Conservation (phyloP, 1,140 invertebrate genomes). For the Papilio dardanus region DNA sequence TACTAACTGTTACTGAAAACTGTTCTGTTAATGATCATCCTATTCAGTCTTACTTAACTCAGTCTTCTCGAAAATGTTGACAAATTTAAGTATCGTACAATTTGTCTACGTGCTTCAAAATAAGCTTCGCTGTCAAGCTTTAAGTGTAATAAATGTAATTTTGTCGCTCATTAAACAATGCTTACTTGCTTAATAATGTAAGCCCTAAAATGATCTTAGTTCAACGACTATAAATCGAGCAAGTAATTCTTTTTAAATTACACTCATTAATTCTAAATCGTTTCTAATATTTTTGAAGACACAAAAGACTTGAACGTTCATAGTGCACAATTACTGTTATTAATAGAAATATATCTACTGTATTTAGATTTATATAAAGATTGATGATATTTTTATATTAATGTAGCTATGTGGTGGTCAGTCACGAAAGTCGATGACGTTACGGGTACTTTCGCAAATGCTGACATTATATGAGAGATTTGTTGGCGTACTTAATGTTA, state of each 20-base stretch:
- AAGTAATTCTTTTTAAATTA: conserved; percentile 5
- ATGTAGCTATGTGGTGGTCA: no score
- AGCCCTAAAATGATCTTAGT: not conserved
- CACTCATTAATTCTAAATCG: not conserved
- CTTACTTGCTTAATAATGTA: conserved; percentile 10
- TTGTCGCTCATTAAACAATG: conserved; percentile 9
- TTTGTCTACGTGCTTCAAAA: conserved; percentile 26
- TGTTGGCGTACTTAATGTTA: no score
- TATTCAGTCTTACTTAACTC: not conserved
- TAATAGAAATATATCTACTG: no score
- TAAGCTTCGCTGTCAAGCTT: conserved; percentile 22
- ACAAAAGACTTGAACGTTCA: not conserved
- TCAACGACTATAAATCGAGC: not conserved
- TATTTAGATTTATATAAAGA: no score
- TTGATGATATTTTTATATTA: no score
- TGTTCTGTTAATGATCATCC: not conserved
- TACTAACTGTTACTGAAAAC: not conserved
- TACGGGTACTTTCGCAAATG: no score
- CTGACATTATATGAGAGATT: no score
- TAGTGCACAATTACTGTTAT: not conserved
- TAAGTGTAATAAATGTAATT: conserved; percentile 26
- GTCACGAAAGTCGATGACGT: no score
- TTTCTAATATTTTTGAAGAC: not conserved
- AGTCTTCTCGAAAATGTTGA: conserved; percentile 13
- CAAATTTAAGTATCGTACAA: conserved; percentile 21